phyloP scores from a whole-genome alignment of 2,797 vertebrate species.

The Pseudochromis fuscus region DNA sequence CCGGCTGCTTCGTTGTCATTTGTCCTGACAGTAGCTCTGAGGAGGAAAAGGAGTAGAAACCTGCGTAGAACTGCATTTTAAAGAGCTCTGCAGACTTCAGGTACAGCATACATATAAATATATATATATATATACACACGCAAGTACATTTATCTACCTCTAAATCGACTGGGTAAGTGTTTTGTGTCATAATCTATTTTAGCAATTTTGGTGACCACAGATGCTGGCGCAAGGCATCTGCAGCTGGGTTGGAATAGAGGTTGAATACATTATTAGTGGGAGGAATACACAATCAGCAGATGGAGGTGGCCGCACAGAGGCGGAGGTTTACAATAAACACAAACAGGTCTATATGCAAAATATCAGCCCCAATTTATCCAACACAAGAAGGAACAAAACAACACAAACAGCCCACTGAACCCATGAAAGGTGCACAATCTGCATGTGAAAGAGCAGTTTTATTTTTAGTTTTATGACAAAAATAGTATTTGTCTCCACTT shows the following conservation, averaged over 20 bases:
- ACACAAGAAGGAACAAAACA: neutral
- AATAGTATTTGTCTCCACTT: neutral
- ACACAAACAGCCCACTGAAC: neutral
- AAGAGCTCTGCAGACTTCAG: neutral
- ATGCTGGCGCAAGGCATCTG: neutral
- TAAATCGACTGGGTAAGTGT: neutral
- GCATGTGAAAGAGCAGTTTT: neutral
- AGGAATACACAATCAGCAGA: constrained; percentile 19
- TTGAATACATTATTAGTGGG: constrained; percentile 20
- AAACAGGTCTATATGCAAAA: neutral
- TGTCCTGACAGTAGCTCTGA: constrained; percentile 27
- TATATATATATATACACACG: neutral
- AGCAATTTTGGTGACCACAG: constrained; percentile 1
- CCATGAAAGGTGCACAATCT: neutral
- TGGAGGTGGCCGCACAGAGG: neutral
- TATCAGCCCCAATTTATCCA: neutral
- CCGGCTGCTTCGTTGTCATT: constrained; percentile 23
- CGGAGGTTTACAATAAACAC: neutral
- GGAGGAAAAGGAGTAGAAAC: constrained; percentile 9
- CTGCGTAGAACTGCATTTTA: constrained; percentile 1
- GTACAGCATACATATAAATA: neutral
- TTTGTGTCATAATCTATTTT: neutral
- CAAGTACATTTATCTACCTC: neutral
- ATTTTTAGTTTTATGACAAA: neutral
- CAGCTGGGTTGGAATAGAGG: neutral